Percentiles rank a stretch among this genome's conserved stretches.
Conservation (phyloP, 2,113 vertebrate genomes). For the Neotragus moschatus region DNA sequence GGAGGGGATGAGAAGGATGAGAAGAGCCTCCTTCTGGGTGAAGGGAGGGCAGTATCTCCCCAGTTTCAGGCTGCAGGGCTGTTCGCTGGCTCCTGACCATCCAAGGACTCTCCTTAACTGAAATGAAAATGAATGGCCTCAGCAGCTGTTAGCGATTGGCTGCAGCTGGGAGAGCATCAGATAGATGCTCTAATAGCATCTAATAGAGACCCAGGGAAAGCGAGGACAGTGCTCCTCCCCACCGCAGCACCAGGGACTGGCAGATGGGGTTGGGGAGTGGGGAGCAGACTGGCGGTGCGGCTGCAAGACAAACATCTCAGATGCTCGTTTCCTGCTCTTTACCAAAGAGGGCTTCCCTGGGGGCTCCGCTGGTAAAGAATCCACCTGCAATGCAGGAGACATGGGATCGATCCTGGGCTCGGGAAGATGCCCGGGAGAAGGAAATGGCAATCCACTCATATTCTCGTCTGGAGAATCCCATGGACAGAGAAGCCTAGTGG, state of each 20-base stretch:
- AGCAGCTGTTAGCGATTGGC: not conserved
- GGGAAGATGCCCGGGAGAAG: fast-evolving
- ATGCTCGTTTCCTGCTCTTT: not conserved
- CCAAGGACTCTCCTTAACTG: not conserved
- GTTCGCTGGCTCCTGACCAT: not conserved
- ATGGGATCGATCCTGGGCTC: not conserved
- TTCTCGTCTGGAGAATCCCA: not conserved
- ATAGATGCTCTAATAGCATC: not conserved
- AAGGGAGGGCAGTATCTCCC: not conserved
- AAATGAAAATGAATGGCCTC: not conserved
- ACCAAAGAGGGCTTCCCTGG: not conserved
- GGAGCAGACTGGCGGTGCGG: not conserved
- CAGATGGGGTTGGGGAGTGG: fast-evolving
- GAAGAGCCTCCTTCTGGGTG: not conserved
- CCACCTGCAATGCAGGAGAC: not conserved
- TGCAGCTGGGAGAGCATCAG: not conserved
- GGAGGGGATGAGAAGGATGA: not conserved
- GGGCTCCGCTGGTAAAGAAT: not conserved
- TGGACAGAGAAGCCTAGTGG: not conserved
- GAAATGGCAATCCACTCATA: not conserved
- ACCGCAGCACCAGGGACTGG: fast-evolving
- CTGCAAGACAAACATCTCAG: not conserved
- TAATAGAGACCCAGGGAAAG: not conserved
- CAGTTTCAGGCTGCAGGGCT: not conserved
- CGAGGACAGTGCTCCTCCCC: not conserved